phyloP scores from a whole-genome alignment of 92 coral and sea anemone species.

The Porites rus region DNA sequence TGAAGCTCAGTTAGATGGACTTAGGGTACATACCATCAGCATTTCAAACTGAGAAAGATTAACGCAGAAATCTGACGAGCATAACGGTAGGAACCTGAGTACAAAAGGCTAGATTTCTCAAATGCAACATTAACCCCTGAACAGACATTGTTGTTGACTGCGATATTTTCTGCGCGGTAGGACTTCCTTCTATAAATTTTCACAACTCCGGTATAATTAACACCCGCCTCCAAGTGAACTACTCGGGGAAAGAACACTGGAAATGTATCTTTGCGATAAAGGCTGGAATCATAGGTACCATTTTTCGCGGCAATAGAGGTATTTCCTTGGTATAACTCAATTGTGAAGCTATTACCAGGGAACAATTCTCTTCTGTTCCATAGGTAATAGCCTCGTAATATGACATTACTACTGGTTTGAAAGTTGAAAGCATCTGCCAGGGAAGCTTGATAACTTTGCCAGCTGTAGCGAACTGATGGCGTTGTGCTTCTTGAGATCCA shows the following conservation, averaged over 20 bases:
- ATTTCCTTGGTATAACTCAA: constrained; percentile 15
- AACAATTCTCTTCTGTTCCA: constrained; percentile 4
- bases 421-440: not conserved
- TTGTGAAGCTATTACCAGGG: not conserved
- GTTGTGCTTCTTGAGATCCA: not conserved
- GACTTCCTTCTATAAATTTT: not conserved
- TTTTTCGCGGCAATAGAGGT: not conserved
- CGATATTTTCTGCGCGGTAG: not conserved
- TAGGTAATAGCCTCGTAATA: constrained; percentile 19
- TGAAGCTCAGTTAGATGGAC: no score
- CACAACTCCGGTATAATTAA: constrained; percentile 6
- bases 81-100: not conserved
- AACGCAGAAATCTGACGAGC: constrained; percentile 12
- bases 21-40: not conserved
- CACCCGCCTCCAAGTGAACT: not conserved
- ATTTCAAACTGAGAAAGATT: constrained; percentile 13
- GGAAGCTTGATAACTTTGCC: not conserved
- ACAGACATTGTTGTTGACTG: not conserved
- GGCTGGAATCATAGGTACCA: not conserved
- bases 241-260: constrained; percentile 9
- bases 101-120: not conserved
- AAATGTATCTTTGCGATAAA: not conserved
- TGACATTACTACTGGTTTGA: not conserved
- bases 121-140: constrained; percentile 22
- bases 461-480: not conserved